These are phyloP conservation scores for Spongilla lacustris DNA, from an alignment of 37 sponge, comb jelly and placozoan genomes.

Conservation along the genomic window DNA sequence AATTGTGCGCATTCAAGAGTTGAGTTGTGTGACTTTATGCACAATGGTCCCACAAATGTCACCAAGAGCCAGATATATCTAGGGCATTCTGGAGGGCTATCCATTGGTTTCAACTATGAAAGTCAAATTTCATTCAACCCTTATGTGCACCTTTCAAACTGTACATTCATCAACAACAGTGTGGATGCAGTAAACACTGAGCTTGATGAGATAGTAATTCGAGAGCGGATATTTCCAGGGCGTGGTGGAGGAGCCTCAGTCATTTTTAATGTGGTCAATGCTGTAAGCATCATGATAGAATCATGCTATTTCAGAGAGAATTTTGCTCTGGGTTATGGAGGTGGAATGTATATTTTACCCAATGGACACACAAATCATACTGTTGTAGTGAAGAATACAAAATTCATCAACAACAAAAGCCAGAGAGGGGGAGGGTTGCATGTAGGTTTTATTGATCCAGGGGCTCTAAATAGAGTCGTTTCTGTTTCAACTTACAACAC, in stretches of 20 bases:
- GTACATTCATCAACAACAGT: conserved; percentile 38
- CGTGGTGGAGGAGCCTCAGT: conserved; percentile 30
- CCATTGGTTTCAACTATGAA: background rate
- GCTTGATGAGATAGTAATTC: background rate
- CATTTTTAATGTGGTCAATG: background rate
- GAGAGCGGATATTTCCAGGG: conserved; percentile 13
- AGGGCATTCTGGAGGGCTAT: conserved; percentile 23
- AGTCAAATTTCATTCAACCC: background rate
- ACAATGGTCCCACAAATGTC: conserved; percentile 1
- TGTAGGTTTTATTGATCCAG: background rate
- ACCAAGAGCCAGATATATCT: background rate
- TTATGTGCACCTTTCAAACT: background rate
- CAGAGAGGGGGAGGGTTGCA: background rate
- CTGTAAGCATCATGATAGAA: background rate
- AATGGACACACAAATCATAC: background rate
- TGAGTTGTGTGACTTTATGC: background rate
- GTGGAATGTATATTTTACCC: conserved; percentile 28
- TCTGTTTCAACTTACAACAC: background rate
- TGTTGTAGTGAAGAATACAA: background rate
- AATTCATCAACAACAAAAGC: background rate
- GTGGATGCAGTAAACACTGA: background rate
- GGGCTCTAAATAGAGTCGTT: background rate
- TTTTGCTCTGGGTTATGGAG: conserved; percentile 27
- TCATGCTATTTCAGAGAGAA: conserved; percentile 14
- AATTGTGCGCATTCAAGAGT: background rate